Evolutionary conservation across 2,888 invertebrate species (phyloP).

Genomic region (Megaustenia siamemsis): DNA sequence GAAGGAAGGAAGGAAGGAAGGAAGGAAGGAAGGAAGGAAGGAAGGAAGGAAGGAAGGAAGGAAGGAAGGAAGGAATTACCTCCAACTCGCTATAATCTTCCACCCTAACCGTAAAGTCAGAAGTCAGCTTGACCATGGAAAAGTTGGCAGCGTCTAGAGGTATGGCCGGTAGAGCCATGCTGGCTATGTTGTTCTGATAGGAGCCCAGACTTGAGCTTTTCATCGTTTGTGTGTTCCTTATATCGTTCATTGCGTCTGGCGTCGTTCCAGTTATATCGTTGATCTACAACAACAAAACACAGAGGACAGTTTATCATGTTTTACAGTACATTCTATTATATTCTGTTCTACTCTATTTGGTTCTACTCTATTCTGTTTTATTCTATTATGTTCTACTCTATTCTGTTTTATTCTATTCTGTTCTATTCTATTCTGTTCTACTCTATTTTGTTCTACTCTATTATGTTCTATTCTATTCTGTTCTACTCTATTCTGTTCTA

Average conservation of each 20-base stretch:
- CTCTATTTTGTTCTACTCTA: not conserved
- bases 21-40: not conserved
- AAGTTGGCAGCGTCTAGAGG: constrained; percentile 28
- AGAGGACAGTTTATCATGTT: too few relatives aligned
- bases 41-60: not conserved
- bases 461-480: not conserved
- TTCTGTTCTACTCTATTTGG: too few relatives aligned
- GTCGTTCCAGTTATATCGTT: constrained; percentile 31
- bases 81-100: constrained; percentile 57
- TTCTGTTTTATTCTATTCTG: not conserved
- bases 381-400: too few relatives aligned
- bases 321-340: too few relatives aligned
- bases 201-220: constrained; percentile 47
- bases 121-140: constrained; percentile 14
- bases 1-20: not conserved
- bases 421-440: not conserved
- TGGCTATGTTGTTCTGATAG: constrained; percentile 54
- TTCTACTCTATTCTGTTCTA: not conserved
- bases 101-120: constrained; percentile 41
- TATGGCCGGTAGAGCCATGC: constrained; percentile 33
- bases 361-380: too few relatives aligned
- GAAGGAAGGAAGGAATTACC: constrained; percentile 4
- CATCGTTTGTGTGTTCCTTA: not conserved
- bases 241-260: not conserved
- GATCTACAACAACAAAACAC: not conserved